Base-by-base conservation (phyloP, 2,113 vertebrate genomes). In the Microcebus lehilahytsara region DNA sequence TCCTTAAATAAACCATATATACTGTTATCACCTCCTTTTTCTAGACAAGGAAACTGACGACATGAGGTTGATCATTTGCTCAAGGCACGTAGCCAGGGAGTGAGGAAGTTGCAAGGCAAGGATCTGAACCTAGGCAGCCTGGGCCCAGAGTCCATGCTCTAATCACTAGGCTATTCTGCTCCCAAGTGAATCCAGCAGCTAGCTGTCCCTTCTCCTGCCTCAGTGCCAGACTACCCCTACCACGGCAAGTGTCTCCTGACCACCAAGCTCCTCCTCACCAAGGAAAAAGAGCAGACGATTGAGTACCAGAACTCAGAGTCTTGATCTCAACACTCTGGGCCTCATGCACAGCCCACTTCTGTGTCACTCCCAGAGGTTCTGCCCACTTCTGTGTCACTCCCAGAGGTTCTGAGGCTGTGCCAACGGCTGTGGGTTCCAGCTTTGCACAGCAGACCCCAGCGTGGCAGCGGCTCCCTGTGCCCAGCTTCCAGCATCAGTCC, bases 331-430 rank as follows among this genome's bases (percentile, higher is more conserved):
- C 3, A 32, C 30, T 23, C 11, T 40, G 42, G 60, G 40, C 37
- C 49, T 51, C 14, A 3, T 5, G 7, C 2, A 71, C 0, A 19
- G 25, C 7, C 20, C 22, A 19, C 37, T 19, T n/a, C 10, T 1
- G 1, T 3, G 27, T 8, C 17, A 60, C 7, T 85, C 20, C 66
- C 51, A 49, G 46, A 60, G 37, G 53, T 34, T 58, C 62, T 0
- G 0, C 7, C 20, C 22, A 19, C 37, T 19, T n/a, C 10, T 1
- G 1, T 3, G 27, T 8, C 17, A 60, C 7, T 85, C 20, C 66
- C 51, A 49, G 46, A 60, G 37, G 53, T 34, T 58, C 62, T 0
- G 0, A 58, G 67, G 16, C 49, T 37, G 22, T 5, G 51, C 32
- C 69, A 89, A 75, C 2, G 0, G 20, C 3, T 30, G 8, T 25